Evolutionary conservation across 2,888 invertebrate species (phyloP), one percentile per base, ranked within the genome.

Genomic region (Cinara cedri): DNA sequence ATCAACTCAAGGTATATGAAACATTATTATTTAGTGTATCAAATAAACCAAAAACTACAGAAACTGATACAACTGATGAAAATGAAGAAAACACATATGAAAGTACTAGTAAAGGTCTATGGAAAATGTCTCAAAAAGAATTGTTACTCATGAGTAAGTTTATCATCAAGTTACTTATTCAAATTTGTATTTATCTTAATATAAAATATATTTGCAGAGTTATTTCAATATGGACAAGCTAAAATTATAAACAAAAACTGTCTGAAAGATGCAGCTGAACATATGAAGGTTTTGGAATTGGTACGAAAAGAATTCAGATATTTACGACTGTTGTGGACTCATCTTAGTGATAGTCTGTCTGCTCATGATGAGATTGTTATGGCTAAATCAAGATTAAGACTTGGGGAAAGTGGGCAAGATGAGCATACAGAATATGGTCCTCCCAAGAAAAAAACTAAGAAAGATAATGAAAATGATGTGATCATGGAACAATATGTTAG

Each of bases 301-400:
- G 84, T 90, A 83, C 92, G 91, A 84, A 90, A 89, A 82, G 90
- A 92, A 85, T 92, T 90, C 84, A 89, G 87, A 66, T 80, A 84
- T 76, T 82, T 86, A 70, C 83, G 87, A 74, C 84, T 84, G 57
- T 82, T 86, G 24, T 87, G 87, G 87, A 83, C 85, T 24, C 82
- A 85, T 84, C 82, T 88, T 82, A 87, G 85, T 81, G 88, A 88
- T 82, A 85, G 87, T 82, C 86, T 88, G 11, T 86, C 81, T 62
- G 70, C 91, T 0, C 87, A 89, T 81, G 93, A 93, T 85, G 93
- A 93, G 85, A 84, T 93, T 63, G 88, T 89, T 83, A 92, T 93
- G 90, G 91, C 91, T 55, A 91, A 90, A 84, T 81, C 85, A 85
- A 16, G 82, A 82, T 51, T 83, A 82, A 62, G 24, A 34, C 44